Conservation (phyloP, 1,140 invertebrate species). For the Micrasema longulum region DNA sequence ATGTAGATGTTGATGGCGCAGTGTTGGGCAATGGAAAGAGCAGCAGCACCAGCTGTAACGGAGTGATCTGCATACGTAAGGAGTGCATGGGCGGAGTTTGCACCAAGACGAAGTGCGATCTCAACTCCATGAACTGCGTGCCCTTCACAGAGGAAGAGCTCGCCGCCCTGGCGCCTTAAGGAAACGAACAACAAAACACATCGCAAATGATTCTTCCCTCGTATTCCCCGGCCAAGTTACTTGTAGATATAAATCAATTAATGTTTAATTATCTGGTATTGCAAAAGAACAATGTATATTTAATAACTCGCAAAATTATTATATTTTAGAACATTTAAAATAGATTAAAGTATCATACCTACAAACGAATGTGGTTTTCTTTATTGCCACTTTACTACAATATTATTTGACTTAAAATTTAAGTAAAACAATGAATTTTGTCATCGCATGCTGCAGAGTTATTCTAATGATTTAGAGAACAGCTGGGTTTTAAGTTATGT, state of each 20-base stretch:
- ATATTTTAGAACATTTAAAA: no score
- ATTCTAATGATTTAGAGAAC: no score
- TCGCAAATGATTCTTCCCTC: neutral
- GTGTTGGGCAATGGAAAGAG: slow-evolving; percentile 3
- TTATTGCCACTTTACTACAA: no score
- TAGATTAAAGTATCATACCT: no score
- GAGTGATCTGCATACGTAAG: slow-evolving; percentile 37
- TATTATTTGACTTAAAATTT: no score
- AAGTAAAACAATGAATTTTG: no score
- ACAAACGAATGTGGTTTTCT: no score
- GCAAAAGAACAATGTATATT: slow-evolving; percentile 2
- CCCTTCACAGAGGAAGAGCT: neutral
- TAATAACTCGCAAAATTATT: no score
- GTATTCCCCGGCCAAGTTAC: neutral
- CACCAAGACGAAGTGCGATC: slow-evolving; percentile 44
- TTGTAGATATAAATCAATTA: no score
- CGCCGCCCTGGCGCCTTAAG: neutral
- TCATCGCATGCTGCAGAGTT: no score
- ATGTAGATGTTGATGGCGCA: neutral
- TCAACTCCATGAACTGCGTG: slow-evolving; percentile 41
- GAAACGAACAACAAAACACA: neutral
- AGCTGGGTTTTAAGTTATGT: no score
- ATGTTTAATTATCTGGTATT: neutral
- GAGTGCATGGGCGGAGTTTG: slow-evolving; percentile 43
- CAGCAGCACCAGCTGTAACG: slow-evolving; percentile 30